Evolutionary conservation across 2,888 invertebrate species (phyloP).

Genomic region (Dicyrtomina minuta): DNA sequence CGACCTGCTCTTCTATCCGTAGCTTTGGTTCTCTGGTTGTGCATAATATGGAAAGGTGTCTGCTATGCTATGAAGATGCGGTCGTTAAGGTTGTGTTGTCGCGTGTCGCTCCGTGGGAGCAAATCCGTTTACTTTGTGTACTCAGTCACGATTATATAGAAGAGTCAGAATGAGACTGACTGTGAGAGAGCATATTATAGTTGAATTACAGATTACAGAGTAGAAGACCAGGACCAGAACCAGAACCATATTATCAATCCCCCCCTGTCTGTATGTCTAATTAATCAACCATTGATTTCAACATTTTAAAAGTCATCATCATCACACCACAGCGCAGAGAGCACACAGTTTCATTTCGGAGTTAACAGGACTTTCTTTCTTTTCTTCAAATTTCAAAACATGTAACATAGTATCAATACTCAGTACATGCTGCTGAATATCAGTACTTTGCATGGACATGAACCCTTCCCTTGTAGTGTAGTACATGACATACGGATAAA

Average conservation of each 20-base stretch:
- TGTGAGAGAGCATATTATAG: too few relatives aligned
- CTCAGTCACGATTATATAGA: slow-evolving; percentile 21
- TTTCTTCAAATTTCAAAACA: background rate
- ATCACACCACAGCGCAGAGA: background rate
- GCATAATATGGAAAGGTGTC: background rate
- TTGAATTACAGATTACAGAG: too few relatives aligned
- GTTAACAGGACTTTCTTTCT: slow-evolving; percentile 1
- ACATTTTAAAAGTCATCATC: slow-evolving; percentile 28
- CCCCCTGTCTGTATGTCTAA: slow-evolving; percentile 6
- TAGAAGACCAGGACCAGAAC: too few relatives aligned
- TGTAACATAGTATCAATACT: too few relatives aligned
- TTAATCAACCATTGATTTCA: slow-evolving; percentile 37
- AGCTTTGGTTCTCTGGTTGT: too few relatives aligned
- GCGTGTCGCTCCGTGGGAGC: slow-evolving; percentile 33
- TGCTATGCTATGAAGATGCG: slow-evolving; percentile 12
- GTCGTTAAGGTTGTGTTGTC: slow-evolving; percentile 33
- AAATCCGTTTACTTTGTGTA: slow-evolving; percentile 12
- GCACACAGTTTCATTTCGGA: slow-evolving; percentile 8
- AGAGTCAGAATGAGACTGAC: background rate
- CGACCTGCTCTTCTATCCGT: too few relatives aligned
- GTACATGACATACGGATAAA: too few relatives aligned
- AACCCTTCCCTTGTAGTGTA: too few relatives aligned
- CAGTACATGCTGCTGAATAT: too few relatives aligned
- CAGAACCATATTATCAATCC: too few relatives aligned
- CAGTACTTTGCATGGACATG: too few relatives aligned